Conservation (phyloP, 2,888 invertebrate species). For the Perizoma flavofasciatum region DNA sequence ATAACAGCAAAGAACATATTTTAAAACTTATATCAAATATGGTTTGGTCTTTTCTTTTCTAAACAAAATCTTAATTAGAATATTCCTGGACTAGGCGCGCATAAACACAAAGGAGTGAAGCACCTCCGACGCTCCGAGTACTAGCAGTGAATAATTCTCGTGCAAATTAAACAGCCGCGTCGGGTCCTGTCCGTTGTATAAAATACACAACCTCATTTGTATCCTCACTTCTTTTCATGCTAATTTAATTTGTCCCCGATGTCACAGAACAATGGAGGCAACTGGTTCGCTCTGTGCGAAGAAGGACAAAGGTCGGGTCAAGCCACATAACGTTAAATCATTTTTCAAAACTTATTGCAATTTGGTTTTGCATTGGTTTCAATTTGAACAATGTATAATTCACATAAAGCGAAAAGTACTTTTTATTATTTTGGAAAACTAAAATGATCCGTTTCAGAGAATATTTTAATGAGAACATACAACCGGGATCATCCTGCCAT, state of each 20-base stretch:
- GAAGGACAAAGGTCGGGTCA: constrained; percentile 2
- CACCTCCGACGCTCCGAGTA: constrained; percentile 34
- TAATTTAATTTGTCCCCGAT: constrained; percentile 58
- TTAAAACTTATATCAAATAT: no score
- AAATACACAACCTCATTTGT: constrained; percentile 55
- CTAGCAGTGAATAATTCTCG: constrained; percentile 43
- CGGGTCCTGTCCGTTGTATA: constrained; percentile 39
- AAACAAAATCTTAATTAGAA: constrained; percentile 5
- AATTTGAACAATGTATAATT: no score
- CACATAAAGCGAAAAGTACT: no score
- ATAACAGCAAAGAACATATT: no score
- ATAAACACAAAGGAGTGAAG: constrained; percentile 41
- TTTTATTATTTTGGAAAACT: no score
- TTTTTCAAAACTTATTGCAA: no score
- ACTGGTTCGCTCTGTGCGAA: constrained; percentile 18
- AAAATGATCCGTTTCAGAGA: no score
- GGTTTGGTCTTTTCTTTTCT: no score
- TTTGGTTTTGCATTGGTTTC: no score
- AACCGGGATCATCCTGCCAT: no score
- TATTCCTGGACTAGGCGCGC: constrained; percentile 32
- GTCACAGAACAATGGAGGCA: constrained; percentile 26
- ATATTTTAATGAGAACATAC: no score
- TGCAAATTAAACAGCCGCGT: constrained; percentile 50
- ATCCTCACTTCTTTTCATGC: constrained; percentile 53
- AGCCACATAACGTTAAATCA: background rate